Evolutionary conservation across 2,797 vertebrate genomes (phyloP), one percentile per base, ranked within the genome.

Genomic region (Enteromius argenteus): DNA sequence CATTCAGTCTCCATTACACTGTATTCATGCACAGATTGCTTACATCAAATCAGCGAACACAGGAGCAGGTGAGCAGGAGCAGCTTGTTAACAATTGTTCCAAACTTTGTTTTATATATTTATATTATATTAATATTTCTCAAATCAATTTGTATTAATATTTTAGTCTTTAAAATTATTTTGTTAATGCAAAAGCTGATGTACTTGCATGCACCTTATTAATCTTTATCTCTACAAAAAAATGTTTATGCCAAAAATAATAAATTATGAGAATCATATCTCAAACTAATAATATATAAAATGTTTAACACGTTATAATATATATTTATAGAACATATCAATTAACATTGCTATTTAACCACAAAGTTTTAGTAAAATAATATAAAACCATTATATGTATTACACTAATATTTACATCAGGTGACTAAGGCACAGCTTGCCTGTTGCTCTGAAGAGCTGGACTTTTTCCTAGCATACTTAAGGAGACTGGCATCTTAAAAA

Each of bases 401-500:
- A 56, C 53, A 94, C 93, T 90, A 94, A 95, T 96, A 95, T 95
- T 95, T 95, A 94, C 94, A 66, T 58, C 27, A 91, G 86, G 94
- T 89, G 89, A 93, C 94, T 93, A 95, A 94, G 92, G 93, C 91
- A 94, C 51, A 94, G 92, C 90, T 89, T 91, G 88, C 94, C 93
- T 95, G 93, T 94, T 91, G 87, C 90, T 92, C 91, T 94, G 90
- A 93, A 90, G 91, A 87, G 90, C 87, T 58, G 87, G 87, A 91
- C 90, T 90, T 92, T 94, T 83, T 67, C 90, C 87, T 49, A 69
- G 71, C 92, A 94, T 95, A 95, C 93, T 92, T 94, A 85, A 90
- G 92, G 90, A 93, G 93, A 94, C 92, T 94, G 92, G 90, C 92
- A 92, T 93, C 92, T 95, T 93, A 93, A 94, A 95, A 93, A 91